Evolutionary conservation across 1,140 invertebrate genomes (phyloP).

Genomic region (Eubasilissa regina): DNA sequence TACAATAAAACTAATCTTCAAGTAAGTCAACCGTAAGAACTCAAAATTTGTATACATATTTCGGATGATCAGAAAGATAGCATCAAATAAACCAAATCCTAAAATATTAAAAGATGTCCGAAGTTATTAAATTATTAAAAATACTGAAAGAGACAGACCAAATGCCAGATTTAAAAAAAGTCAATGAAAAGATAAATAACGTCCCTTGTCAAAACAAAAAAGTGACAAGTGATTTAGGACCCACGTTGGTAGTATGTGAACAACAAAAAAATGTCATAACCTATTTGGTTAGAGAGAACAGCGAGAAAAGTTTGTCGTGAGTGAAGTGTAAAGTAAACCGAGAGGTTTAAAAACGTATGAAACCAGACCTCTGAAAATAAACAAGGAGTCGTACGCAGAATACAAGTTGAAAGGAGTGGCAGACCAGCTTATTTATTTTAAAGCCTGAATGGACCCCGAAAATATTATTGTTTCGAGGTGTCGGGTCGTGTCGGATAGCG

Average conservation of each 20-base stretch:
- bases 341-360: neutral
- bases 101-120: constrained; percentile 17
- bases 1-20: neutral
- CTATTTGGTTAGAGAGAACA: constrained; percentile 27
- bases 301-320: neutral
- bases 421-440: constrained; percentile 20
- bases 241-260: constrained; percentile 7
- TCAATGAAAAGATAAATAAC: constrained; percentile 46
- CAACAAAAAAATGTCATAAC: constrained; percentile 45
- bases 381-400: constrained; percentile 7
- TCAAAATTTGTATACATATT: neutral
- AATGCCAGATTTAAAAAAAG: constrained; percentile 29
- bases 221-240: constrained; percentile 60
- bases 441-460: constrained; percentile 12
- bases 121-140: too few relatives aligned
- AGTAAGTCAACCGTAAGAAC: neutral
- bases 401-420: constrained; percentile 3
- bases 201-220: constrained; percentile 60
- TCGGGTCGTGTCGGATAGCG: constrained; percentile 34
- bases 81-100: constrained; percentile 1
- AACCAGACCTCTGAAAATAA: constrained; percentile 20
- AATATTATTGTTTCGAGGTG: constrained; percentile 33
- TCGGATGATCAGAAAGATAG: neutral
- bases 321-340: constrained; percentile 27
- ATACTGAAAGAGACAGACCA: constrained; percentile 7